Conservation (phyloP, 2,113 vertebrate species). For the Rhynchomys soricoides region DNA sequence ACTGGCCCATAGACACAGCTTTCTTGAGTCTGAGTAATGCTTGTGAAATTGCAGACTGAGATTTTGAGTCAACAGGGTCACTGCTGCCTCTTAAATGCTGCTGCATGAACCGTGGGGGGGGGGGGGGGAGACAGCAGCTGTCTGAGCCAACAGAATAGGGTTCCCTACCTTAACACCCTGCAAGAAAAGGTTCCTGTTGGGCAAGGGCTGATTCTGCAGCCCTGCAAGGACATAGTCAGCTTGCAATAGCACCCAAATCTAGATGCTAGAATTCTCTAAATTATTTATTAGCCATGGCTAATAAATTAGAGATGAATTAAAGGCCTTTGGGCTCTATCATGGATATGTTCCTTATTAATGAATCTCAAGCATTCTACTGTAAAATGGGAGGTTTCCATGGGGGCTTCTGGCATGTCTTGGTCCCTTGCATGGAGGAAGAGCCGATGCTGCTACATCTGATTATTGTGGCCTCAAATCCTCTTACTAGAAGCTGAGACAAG, state of each 20-base stretch:
- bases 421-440: background rate
- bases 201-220: background rate
- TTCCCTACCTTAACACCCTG: background rate
- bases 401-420: background rate
- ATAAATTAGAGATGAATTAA: slow-evolving; percentile 76
- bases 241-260: background rate
- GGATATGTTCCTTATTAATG: slow-evolving; percentile 49
- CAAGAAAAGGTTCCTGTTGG: background rate
- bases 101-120: background rate
- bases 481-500: background rate
- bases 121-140: background rate
- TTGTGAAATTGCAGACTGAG: background rate
- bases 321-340: slow-evolving; percentile 57
- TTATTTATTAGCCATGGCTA: slow-evolving; percentile 75
- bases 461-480: slow-evolving; percentile 8
- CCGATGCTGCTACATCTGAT: background rate
- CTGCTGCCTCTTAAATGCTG: slow-evolving; percentile 20
- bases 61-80: slow-evolving; percentile 34
- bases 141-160: background rate
- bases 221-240: background rate
- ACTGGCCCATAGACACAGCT: background rate
- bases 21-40: background rate
- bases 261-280: slow-evolving; percentile 34
- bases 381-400: slow-evolving; percentile 39
- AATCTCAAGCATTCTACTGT: slow-evolving; percentile 65